Base-by-base conservation (phyloP, 2,113 vertebrate genomes). In the Ornithorhynchus anatinus region DNA sequence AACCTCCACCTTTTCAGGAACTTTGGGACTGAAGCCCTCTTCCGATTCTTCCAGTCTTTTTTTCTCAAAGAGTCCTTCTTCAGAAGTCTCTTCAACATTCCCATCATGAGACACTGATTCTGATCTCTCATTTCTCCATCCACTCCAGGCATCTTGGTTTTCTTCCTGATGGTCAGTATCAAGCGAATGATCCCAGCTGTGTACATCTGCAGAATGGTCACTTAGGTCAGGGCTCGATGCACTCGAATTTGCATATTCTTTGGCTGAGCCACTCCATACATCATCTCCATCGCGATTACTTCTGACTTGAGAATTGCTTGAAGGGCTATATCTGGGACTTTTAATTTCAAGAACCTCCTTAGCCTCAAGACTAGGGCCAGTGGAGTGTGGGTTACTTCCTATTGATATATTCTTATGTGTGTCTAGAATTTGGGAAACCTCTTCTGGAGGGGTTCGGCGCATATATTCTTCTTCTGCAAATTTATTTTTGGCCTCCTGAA, bases 261-360 rank as follows among this genome's bases (percentile, higher is more conserved):
- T 92, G 80, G 95, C 89, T 53, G 93, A 93, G 68, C 91, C 90
- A 86, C 92, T 94, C 91, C 92, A 96, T 70, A 92, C 80, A 66
- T 75, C 88, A 22, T 80, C 82, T 80, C 72, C 86, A 36, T 86
- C 87, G 45, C 75, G 56, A 39, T 79, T 86, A 59, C 75, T 86
- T 81, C 47, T 84, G 25, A 75, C 45, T 43, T 76, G 78, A 63
- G 10, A 61, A 51, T 65, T 62, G 72, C 59, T 63, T 32, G 54
- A 78, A 79, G 81, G 16, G 13, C 53, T 82, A 3, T 69, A 82
- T 40, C 73, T 64, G 15, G 63, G 74, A 61, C 59, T 78, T 40
- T 72, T 60, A 36, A 70, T 59, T 73, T 86, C 78, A 65, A 81
- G 72, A 36, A 57, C 38, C 67, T 81, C 45, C 5, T 75, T 75